A percentile compares a stretch with the other conserved stretches of the same genome.
phyloP scores from a whole-genome alignment of 2,797 vertebrate genomes.

The Fratercula arctica region DNA sequence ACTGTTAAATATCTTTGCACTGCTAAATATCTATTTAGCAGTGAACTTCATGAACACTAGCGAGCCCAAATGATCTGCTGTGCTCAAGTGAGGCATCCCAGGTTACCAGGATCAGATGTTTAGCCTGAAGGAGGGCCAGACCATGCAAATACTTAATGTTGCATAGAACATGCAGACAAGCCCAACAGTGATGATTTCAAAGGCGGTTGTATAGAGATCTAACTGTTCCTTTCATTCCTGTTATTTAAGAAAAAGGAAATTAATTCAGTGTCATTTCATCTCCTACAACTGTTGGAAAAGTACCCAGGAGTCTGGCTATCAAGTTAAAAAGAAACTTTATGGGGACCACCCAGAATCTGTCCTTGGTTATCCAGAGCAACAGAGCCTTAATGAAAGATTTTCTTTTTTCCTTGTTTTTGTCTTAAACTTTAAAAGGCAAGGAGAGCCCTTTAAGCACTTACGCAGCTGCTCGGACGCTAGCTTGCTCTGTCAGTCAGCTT shows the following conservation, averaged over 20 bases:
- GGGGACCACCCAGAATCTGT: constrained; percentile 41
- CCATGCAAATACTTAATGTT: not conserved
- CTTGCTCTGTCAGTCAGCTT: constrained; percentile 1
- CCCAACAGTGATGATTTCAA: not conserved
- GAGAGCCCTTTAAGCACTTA: not conserved
- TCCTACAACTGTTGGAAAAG: constrained; percentile 6
- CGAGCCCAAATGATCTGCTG: not conserved
- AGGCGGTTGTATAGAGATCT: not conserved
- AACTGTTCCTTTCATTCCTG: not conserved
- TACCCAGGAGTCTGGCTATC: not conserved
- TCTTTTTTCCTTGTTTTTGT: not conserved
- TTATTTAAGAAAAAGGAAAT: not conserved
- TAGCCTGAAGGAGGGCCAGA: not conserved
- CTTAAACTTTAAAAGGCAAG: constrained; percentile 13
- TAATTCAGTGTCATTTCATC: constrained; percentile 21
- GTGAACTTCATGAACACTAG: not conserved
- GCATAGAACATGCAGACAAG: not conserved
- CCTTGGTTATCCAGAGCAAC: constrained; percentile 9
- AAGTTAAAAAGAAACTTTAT: constrained; percentile 39
- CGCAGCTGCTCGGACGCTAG: constrained; percentile 8
- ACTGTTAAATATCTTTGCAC: not conserved
- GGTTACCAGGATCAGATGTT: not conserved
- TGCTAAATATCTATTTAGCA: not conserved
- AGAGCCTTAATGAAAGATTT: constrained; percentile 27
- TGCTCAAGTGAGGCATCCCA: not conserved